Evolutionary conservation across 2,113 vertebrate species (phyloP).

Genomic region (Formicarius rufipectus): DNA sequence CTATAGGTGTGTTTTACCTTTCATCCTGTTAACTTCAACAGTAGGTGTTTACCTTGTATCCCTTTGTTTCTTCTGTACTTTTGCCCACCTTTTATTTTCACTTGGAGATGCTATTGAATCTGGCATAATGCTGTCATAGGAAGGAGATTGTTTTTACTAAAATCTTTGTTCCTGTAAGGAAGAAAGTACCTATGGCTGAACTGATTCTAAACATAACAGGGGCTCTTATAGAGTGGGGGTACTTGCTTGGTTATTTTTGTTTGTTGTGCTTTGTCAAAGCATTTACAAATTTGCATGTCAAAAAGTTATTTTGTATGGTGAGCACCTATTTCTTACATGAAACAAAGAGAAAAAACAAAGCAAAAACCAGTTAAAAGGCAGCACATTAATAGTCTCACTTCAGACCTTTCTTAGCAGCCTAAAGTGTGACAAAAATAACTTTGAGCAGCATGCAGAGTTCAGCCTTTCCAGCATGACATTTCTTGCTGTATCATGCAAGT

Average conservation of each 20-base stretch:
- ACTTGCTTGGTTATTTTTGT: not conserved
- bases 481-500: not conserved
- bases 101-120: not conserved
- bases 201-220: not conserved
- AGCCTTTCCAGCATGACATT: not conserved
- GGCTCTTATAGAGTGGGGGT: not conserved
- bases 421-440: not conserved
- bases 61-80: conserved; percentile 10
- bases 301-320: not conserved
- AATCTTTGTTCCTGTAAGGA: not conserved
- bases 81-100: not conserved
- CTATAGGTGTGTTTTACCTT: not conserved
- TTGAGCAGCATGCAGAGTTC: not conserved
- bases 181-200: not conserved
- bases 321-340: not conserved
- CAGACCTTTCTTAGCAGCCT: not conserved
- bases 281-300: not conserved
- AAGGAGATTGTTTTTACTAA: not conserved
- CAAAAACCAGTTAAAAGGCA: not conserved
- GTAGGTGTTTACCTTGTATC: not conserved
- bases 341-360: not conserved
- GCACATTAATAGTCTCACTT: not conserved
- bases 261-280: not conserved
- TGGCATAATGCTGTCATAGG: not conserved
- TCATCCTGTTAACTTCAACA: not conserved